phyloP scores from a whole-genome alignment of 1,140 invertebrate genomes.

The Habropoda laboriosa region DNA sequence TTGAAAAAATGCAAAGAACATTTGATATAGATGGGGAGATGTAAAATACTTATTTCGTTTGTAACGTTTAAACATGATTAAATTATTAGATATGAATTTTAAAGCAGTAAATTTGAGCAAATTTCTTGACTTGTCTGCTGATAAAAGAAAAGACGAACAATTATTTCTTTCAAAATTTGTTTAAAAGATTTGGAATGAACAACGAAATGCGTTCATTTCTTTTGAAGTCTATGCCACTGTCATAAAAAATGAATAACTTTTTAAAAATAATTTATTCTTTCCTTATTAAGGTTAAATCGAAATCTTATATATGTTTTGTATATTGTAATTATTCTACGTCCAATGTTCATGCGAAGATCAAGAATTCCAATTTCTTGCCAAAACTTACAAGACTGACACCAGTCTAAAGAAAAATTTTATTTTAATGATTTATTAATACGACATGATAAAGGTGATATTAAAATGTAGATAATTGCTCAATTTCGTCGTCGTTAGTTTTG shows the following conservation, averaged over 20 bases:
- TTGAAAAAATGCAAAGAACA: neutral
- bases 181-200: neutral
- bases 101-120: no score
- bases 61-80: neutral
- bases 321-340: constrained; percentile 21
- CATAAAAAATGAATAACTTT: constrained; percentile 2
- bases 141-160: neutral
- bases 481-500: constrained; percentile 20
- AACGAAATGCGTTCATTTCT: neutral
- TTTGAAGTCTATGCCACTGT: neutral
- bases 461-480: constrained; percentile 23
- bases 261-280: constrained; percentile 40
- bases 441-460: constrained; percentile 19
- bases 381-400: constrained; percentile 56
- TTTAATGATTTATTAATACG: constrained; percentile 5
- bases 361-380: constrained; percentile 54
- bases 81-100: neutral
- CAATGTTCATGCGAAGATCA: constrained; percentile 24
- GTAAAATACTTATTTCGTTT: neutral
- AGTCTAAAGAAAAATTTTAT: constrained; percentile 40
- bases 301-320: constrained; percentile 34
- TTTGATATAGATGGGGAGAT: neutral
- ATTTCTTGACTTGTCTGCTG: no score
- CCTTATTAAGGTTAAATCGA: constrained; percentile 20
- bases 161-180: neutral